Base-by-base conservation (phyloP, 2,113 vertebrate species). In the Rhadina sibilatrix region DNA sequence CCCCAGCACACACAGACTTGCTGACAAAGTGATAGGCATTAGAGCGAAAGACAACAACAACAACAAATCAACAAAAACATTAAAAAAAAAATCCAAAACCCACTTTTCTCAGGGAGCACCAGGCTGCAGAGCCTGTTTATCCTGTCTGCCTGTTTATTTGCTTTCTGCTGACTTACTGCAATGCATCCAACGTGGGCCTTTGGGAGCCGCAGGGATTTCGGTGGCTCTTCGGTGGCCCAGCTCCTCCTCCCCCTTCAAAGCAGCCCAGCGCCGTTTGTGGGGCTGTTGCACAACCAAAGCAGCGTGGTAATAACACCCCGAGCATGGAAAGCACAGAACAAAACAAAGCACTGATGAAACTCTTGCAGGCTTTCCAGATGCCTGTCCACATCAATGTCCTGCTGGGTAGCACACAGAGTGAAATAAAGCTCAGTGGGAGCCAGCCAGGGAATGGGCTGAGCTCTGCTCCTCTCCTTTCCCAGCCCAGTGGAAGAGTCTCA, bases 221-320 rank as follows among this genome's bases (percentile, higher is more conserved):
- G 89, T 9, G 35, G 49, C 70, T 59, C 75, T 75, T 21, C 2
- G 13, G 74, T 12, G 84, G 72, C 42, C 83, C 52, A 6, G 83
- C 90, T 81, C 84, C 88, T 91, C 70, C 90, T 91, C 49, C 63
- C 50, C 78, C 68, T 92, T 85, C 82, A 91, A 85, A 95, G 87
- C 87, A 54, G 15, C 54, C 64, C 66, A 10, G 11, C 0, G 5
- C 60, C 1, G 0, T 44, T 37, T 3, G 4, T 79, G 44, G n/a
- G 5, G 52, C 57, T 19, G 15, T 91, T 96, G 87, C 94, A 60
- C 95, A 90, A 97, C 70, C 59, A 3, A 16, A 54, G 52, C 81
- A 11, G 78, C 37, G 4, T 17, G 53, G 47, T 40, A 79, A 76
- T 46, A 85, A 61, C 64, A 87, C 92, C 92, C 84, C 5, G 1